These are phyloP conservation scores for Hycleus cichorii DNA, from an alignment of 1,140 invertebrate genomes.

Conservation along the genomic window DNA sequence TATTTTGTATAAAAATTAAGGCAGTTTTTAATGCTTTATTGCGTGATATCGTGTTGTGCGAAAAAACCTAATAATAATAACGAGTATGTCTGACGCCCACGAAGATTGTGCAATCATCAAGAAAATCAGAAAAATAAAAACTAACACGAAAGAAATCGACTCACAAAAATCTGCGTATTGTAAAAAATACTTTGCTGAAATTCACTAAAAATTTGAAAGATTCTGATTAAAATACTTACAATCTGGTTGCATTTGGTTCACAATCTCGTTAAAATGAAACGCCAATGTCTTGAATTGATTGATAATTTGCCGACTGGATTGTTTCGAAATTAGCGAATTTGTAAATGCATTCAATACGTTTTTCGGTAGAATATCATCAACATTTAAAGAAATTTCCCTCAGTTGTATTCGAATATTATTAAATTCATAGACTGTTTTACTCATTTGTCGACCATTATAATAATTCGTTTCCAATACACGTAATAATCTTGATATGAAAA, in stretches of 20 bases:
- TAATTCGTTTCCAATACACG: neutral
- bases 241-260: constrained; percentile 16
- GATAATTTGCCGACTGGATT: constrained; percentile 35
- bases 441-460: constrained; percentile 18
- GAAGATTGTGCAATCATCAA: no score
- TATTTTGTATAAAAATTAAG: no score
- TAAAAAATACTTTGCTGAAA: no score
- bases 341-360: constrained; percentile 29
- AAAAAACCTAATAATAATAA: no score
- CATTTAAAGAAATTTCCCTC: constrained; percentile 9
- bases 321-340: constrained; percentile 19
- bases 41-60: no score
- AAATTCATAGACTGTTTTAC: constrained; percentile 19
- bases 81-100: no score
- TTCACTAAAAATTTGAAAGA: neutral
- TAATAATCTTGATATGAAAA: constrained; percentile 34
- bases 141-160: neutral
- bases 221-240: constrained; percentile 4
- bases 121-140: no score
- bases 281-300: constrained; percentile 35
- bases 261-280: constrained; percentile 27
- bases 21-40: no score
- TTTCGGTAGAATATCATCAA: constrained; percentile 23
- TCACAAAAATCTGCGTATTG: neutral
- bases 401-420: neutral